Conservation (phyloP, 2,888 invertebrate species). For the Matsumyia berberina region DNA sequence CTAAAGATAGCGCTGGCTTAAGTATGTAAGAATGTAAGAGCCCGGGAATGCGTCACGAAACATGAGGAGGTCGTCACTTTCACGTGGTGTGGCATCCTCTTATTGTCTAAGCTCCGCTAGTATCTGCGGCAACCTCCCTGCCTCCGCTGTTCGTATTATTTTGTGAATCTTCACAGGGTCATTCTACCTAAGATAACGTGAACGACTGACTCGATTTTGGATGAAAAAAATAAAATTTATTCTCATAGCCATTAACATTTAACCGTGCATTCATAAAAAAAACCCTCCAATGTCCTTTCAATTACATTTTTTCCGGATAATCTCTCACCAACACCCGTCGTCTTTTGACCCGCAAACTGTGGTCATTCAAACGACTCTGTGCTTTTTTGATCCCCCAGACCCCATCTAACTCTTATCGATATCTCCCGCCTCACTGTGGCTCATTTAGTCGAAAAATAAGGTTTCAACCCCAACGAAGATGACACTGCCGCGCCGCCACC, state of each 20-base stretch:
- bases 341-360: slow-evolving; percentile 40
- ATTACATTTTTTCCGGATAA: slow-evolving; percentile 40
- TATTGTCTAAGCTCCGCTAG: too few relatives aligned
- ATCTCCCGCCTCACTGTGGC: slow-evolving; percentile 7
- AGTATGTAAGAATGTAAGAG: too few relatives aligned
- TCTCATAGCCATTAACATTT: neutral
- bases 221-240: neutral
- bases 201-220: neutral
- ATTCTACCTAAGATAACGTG: too few relatives aligned
- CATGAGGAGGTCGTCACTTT: too few relatives aligned
- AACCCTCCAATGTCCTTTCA: neutral
- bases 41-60: too few relatives aligned
- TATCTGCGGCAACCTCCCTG: too few relatives aligned
- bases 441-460: slow-evolving; percentile 16
- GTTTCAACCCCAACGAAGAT: slow-evolving; percentile 12
- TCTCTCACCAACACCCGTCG: slow-evolving; percentile 37
- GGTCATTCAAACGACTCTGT: neutral
- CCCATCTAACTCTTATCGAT: slow-evolving; percentile 16
- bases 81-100: too few relatives aligned
- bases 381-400: slow-evolving; percentile 3
- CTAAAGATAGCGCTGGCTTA: too few relatives aligned
- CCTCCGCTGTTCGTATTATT: too few relatives aligned
- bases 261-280: slow-evolving; percentile 21
- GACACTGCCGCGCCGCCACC: slow-evolving; percentile 6
- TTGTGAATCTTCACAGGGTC: too few relatives aligned